Evolutionary conservation across 2,888 invertebrate genomes (phyloP), one percentile per base, ranked within the genome.

Genomic region (Zygothrica quintamaculata): DNA sequence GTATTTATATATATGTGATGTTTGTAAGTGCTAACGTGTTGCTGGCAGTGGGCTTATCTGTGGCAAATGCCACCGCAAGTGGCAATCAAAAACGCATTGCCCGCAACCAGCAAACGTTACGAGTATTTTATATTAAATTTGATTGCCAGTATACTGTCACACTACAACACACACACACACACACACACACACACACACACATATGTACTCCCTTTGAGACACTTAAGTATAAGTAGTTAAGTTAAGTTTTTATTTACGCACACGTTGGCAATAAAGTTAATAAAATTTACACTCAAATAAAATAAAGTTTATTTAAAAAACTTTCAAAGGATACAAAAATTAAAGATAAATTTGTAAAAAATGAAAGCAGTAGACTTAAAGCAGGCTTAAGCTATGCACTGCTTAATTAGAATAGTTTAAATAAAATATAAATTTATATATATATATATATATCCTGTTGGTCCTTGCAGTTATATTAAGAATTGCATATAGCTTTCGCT

Each of bases 61-160:
- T 12, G 16, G 72, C 43, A 55, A 69, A 68, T 74, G 69, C 50
- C 62, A 42, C 46, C 65, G 34, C 62, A 77, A 65, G 57, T 58
- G 58, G 78, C 76, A 81, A 77, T 77, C 82, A 77, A 77, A 69
- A 74, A 59, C 74, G 78, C 65, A 64, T 77, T 77, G 68, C 57
- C 48, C 43, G 3, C 18, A 3, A 22, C 22, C 31, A 33, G 31
- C 42, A 75, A 65, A 65, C 72, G 73, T 73, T 61, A 22, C 18
- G 18, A 22, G 18, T 22, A 76, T 67, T 76, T 65, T 60, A 69
- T 58, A 74, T 74, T 69, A 68, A 77, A 77, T 73, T 59, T 47
- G 40, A 15, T 15, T 40, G 43, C 31, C 16, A 12, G 13, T 44
- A 48, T 8, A 12, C 16, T 1, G 5, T 6, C 39, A 11, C 13